Base-by-base conservation (phyloP, 2,888 invertebrate species). In the Dascillus cervinus region DNA sequence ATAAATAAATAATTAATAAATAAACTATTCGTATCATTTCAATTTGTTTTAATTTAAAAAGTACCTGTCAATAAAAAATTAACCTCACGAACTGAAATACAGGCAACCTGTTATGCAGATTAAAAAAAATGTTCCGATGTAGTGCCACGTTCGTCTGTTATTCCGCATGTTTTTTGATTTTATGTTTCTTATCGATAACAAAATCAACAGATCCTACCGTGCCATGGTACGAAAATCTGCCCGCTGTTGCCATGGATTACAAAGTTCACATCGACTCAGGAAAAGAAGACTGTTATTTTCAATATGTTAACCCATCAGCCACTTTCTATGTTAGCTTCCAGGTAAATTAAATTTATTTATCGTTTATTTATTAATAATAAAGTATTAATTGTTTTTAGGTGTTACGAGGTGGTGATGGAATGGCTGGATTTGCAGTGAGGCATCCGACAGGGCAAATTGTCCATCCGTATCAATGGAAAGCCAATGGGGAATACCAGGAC, bases 251-350 rank as follows among this genome's bases (percentile, higher is more conserved):
- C 2, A 90, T 92, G 84, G 94, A 94, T 60, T 95, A 95, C 61
- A 92, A 92, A 68, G 86, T 95, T 17, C 87, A 92, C 64, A 81
- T 95, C 41, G 90, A 90, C 54, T 87, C 92, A n/a, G 91, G 92
- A 34, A 82, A 80, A 59, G 92, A 94, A 66, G 94, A 95, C 58
- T 95, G 95, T 66, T 95, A 92, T 66, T 91, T 79, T 64, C 94
- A 95, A 70, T 90, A 85, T 69, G 90, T 92, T 36, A 86, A 90
- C 54, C 79, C 83, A 32, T 89, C 89, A 30, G 90, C 92, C 11
- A 90, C 90, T 37, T 85, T 95, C 60, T 92, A 90, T 66, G 88
- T 91, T 39, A 89, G 90, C 50, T 92, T 90, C 66, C 91, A 92
- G 77, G 94, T 91, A 65, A 50, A 65, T 40, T 34, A 29, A 10